Conservation (phyloP, 1,140 invertebrate genomes). For the Calliopsis andreniformis region DNA sequence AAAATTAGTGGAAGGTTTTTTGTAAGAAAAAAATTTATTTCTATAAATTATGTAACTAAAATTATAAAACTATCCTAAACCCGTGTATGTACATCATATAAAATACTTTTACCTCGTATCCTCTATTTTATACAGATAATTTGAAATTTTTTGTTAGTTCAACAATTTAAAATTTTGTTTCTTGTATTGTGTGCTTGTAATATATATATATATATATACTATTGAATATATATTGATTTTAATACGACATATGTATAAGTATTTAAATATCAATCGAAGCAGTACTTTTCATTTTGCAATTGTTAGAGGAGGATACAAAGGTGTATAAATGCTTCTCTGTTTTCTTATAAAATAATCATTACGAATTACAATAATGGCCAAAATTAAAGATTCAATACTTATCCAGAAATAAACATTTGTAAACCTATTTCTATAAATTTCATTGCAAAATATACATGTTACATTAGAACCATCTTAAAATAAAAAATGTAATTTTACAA, state of each 20-base stretch:
- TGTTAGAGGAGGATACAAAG: neutral
- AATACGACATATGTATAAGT: neutral
- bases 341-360: constrained; percentile 25
- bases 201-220: neutral
- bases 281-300: neutral
- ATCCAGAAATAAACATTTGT: neutral
- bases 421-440: neutral
- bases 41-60: constrained; percentile 32
- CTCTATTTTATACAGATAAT: neutral
- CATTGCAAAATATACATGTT: neutral
- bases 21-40: constrained; percentile 51
- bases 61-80: constrained; percentile 41
- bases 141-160: neutral
- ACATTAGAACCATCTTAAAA: neutral
- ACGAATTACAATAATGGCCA: constrained; percentile 30
- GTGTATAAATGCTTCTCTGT: constrained; percentile 27
- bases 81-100: constrained; percentile 28
- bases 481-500: neutral
- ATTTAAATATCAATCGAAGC: neutral
- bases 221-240: neutral
- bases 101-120: constrained; percentile 31
- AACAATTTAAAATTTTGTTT: no score
- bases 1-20: constrained; percentile 31
- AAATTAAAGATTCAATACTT: constrained; percentile 1
- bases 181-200: no score